These are phyloP conservation scores for Triops cancriformis DNA, from an alignment of 1,140 invertebrate species.

Conservation along the genomic window DNA sequence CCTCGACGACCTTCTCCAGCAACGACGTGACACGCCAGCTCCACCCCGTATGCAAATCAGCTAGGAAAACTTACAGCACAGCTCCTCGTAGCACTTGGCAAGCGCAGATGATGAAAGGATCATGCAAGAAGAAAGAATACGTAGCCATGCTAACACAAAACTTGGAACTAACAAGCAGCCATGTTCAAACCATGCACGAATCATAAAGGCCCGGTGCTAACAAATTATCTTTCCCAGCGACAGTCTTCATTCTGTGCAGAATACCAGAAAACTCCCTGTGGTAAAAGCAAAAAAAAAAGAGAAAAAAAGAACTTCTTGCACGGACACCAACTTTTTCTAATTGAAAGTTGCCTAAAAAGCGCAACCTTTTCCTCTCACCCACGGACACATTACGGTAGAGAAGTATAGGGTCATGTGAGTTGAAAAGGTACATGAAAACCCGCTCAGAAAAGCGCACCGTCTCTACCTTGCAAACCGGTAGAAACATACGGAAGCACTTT, in stretches of 20 bases:
- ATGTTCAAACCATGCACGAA: background rate
- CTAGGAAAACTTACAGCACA: background rate
- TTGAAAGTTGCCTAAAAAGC: background rate
- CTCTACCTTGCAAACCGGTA: background rate
- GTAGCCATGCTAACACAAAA: background rate
- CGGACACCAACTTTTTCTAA: background rate
- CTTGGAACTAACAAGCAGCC: background rate
- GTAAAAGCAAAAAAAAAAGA: background rate
- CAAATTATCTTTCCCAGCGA: background rate
- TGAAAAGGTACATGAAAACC: background rate
- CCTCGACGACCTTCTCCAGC: background rate
- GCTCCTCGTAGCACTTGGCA: background rate
- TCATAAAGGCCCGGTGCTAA: background rate
- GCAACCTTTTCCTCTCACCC: background rate
- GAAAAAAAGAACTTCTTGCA: background rate
- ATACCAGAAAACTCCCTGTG: background rate
- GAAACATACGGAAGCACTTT: background rate
- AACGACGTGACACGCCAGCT: conserved; percentile 12
- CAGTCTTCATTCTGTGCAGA: background rate
- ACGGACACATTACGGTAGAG: background rate
- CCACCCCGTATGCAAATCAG: conserved; percentile 12
- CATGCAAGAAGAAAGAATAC: background rate
- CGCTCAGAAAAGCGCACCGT: background rate
- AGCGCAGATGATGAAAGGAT: background rate
- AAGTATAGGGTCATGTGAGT: background rate